Base-by-base conservation (phyloP, 1,140 invertebrate species). In the Hylaeus anthracinus region DNA sequence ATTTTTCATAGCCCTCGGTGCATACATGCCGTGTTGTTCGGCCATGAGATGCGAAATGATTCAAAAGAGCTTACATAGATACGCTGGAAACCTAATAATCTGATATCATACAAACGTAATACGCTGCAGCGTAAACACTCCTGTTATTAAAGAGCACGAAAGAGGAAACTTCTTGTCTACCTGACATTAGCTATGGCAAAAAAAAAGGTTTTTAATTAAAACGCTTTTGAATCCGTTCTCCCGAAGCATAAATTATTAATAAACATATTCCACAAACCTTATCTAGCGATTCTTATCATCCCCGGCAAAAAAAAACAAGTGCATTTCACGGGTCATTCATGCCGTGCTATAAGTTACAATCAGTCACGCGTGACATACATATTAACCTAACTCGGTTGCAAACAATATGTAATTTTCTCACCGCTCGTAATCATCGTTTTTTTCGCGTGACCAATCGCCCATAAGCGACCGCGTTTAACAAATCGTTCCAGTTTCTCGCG, bases 331-430 rank as follows among this genome's bases (percentile, higher is more conserved):
- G 43, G 2, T 41, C 15, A 58, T 43, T 43, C 37, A 60, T 12
- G 51, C 26, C n/a, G 26, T 26, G 26, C 63, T n/a, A 10, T 64
- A 56, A 14, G n/a, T 72, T 65, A 79, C 12, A 48, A 72, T 71
- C 61, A 55, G 70, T 53, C 76, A 64, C 9, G 45, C 69, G 76
- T 39, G 76, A 79, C 41, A 73, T 48, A 70, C 56, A 70, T 53
- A 65, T 73, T 63, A 51, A 58, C 26, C 70, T 77, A 77, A 77
- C 66, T 45, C 60, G 77, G 39, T 70, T 70, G 58, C 51, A 78
- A 78, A 45, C 67, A 63, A 78, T 71, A 56, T 71, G 66, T 63
- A 63, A 77, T 71, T 71, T 78, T 63, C 66, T 78, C 63, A 63
- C 45, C 56, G 45, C 53, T 53, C 66, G 5, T 45, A 48, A 78